Conservation (phyloP, 2,797 vertebrate genomes). For the Clarias platycephalus region DNA sequence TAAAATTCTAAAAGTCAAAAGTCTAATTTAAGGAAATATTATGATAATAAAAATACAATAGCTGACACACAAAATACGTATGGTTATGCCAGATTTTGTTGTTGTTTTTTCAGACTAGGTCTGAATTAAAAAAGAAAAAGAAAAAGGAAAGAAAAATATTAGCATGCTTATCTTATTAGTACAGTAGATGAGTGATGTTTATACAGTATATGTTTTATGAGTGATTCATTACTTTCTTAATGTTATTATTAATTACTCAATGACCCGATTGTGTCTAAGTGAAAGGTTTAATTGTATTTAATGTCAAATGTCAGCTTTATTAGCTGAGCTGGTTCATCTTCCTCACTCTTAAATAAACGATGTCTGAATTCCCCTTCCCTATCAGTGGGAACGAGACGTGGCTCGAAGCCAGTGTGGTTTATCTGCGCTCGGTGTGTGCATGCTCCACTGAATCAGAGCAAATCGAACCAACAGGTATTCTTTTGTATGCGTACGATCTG, state of each 20-base stretch:
- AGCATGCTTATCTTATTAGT: background rate
- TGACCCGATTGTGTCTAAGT: slow-evolving; percentile 10
- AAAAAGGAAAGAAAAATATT: background rate
- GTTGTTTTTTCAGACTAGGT: background rate
- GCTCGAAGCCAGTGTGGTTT: slow-evolving; percentile 49
- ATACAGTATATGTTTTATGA: background rate
- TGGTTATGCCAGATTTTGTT: too few species aligned
- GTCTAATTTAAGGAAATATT: background rate
- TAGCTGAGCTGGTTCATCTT: slow-evolving; percentile 71
- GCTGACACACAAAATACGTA: background rate
- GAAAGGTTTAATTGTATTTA: slow-evolving; percentile 30
- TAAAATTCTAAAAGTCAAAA: background rate
- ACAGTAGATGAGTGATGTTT: background rate
- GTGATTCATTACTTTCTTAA: background rate
- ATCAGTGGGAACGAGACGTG: slow-evolving; percentile 64
- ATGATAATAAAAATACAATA: background rate
- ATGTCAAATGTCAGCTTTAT: slow-evolving; percentile 36
- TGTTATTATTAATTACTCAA: background rate
- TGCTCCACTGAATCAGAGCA: slow-evolving; percentile 67
- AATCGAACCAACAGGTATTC: slow-evolving; percentile 58
- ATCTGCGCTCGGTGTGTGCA: slow-evolving; percentile 52
- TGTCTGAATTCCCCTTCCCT: slow-evolving; percentile 45
- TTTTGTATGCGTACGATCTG: slow-evolving; percentile 64
- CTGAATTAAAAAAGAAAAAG: background rate
- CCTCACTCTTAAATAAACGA: slow-evolving; percentile 69